phyloP scores from a whole-genome alignment of 2,113 vertebrate species.

The Epinephelus moara region DNA sequence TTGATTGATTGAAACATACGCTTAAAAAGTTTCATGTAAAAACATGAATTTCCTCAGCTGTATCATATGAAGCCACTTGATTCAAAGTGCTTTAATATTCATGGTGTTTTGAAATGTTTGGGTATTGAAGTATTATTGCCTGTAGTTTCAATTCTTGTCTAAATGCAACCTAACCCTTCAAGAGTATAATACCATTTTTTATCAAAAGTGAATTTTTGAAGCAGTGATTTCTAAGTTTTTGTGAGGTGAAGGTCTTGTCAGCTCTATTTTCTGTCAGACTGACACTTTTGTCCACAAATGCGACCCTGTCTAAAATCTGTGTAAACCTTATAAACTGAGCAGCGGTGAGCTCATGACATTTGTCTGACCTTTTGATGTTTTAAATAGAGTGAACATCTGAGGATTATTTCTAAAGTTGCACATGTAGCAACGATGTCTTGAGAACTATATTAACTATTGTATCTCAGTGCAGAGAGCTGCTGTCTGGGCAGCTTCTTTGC shows the following conservation, averaged over 20 bases:
- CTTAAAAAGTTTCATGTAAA: too few species aligned
- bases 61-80: slow-evolving; percentile 15
- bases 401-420: not conserved
- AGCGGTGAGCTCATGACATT: not conserved
- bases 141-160: not conserved
- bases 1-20: too few species aligned
- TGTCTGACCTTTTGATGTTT: not conserved
- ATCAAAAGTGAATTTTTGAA: too few species aligned
- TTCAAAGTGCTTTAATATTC: not conserved
- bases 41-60: not conserved
- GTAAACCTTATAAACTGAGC: not conserved
- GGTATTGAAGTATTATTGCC: not conserved
- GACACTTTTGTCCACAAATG: too few species aligned
- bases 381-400: not conserved
- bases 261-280: too few species aligned
- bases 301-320: not conserved
- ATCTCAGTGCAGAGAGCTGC: not conserved
- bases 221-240: too few species aligned
- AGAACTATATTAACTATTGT: not conserved
- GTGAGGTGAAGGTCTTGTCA: too few species aligned
- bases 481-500: not conserved
- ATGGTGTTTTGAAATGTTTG: slow-evolving; percentile 3
- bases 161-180: not conserved
- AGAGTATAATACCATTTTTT: not conserved
- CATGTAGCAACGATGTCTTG: not conserved